Conservation (phyloP, 2,113 vertebrate species). For the Odocoileus virginianus region DNA sequence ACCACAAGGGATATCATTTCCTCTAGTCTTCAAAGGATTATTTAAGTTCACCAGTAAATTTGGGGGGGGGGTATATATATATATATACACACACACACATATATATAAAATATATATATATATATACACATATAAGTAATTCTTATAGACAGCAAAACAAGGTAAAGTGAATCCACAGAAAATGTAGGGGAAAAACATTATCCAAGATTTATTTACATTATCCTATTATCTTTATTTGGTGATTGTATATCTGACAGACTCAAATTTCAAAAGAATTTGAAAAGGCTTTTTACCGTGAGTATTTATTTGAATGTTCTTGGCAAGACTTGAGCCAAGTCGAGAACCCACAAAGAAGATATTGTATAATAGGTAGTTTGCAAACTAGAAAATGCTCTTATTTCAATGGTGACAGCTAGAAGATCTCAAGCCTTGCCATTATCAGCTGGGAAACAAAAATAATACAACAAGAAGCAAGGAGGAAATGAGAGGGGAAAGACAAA, state of each 20-base stretch:
- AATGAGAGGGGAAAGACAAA: background rate
- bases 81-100: background rate
- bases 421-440: background rate
- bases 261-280: conserved; percentile 26
- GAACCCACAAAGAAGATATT: conserved; percentile 4
- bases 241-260: conserved; percentile 6
- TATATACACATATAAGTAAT: background rate
- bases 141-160: background rate
- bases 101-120: rapidly evolving
- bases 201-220: background rate
- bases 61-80: background rate
- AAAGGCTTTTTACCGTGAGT: background rate
- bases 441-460: background rate
- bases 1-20: conserved; percentile 29
- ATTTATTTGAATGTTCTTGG: background rate
- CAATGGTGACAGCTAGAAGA: background rate
- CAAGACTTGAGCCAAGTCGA: background rate
- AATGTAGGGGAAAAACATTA: background rate
- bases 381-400: background rate
- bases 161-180: background rate
- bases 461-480: background rate
- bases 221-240: background rate
- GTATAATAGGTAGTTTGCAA: background rate
- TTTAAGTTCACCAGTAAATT: conserved; percentile 26
- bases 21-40: background rate